Evolutionary conservation across 1,140 invertebrate genomes (phyloP).

Genomic region (Littorina saxatilis): DNA sequence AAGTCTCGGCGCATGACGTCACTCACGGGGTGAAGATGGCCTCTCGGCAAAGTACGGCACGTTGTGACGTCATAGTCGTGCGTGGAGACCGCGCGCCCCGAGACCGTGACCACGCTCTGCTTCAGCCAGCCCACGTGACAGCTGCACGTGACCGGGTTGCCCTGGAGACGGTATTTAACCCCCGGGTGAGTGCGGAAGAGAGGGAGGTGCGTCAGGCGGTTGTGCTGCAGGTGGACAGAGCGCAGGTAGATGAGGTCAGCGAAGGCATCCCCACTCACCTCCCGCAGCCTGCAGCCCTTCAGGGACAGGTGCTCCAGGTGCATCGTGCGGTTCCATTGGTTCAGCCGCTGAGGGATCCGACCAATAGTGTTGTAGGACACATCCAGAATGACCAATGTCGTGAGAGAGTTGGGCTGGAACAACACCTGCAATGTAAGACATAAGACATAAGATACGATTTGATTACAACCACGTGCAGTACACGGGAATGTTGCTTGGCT

Average conservation of each 20-base stretch:
- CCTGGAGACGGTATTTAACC: slow-evolving; percentile 19
- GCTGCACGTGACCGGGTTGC: slow-evolving; percentile 20
- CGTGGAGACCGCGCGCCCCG: slow-evolving; percentile 6
- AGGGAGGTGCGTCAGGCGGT: background rate
- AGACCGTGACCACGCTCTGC: background rate
- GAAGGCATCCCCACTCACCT: slow-evolving; percentile 18
- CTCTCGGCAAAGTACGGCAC: slow-evolving; percentile 1
- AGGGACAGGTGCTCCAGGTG: slow-evolving; percentile 26
- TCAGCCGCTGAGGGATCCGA: slow-evolving; percentile 16
- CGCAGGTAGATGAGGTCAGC: slow-evolving; percentile 28
- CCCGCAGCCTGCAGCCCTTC: background rate
- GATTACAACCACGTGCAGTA: too few relatives aligned
- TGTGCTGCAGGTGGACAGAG: slow-evolving; percentile 27
- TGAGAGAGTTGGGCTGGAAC: slow-evolving; percentile 2
- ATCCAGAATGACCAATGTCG: slow-evolving; percentile 8
- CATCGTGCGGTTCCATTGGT: slow-evolving; percentile 30
- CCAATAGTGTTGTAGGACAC: slow-evolving; percentile 30
- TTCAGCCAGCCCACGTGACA: slow-evolving; percentile 32
- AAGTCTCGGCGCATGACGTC: slow-evolving; percentile 5
- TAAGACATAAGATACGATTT: too few relatives aligned
- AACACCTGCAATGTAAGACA: background rate
- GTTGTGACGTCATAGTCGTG: slow-evolving; percentile 19
- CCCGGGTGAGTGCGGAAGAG: slow-evolving; percentile 13
- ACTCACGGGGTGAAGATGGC: background rate
- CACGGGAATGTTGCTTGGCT: too few relatives aligned